A percentile compares a stretch with the other conserved stretches of the same genome.
Evolutionary conservation across 2,113 vertebrate genomes (phyloP).

Genomic region (Gallinago media): DNA sequence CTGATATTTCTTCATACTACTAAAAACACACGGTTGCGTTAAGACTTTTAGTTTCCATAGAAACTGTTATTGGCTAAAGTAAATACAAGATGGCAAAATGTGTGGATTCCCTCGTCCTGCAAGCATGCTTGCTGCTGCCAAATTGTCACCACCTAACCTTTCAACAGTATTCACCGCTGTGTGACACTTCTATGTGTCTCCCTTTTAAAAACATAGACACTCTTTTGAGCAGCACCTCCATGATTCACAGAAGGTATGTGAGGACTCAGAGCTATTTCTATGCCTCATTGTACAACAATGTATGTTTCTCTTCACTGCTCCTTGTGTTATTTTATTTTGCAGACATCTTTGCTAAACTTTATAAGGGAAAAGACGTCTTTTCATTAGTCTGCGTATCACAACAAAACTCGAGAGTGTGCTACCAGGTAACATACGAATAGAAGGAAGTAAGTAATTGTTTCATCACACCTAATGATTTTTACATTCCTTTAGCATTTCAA

Average conservation of each 20-base stretch:
- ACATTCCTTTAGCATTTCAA: neutral
- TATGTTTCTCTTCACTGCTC: neutral
- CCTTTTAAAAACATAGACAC: fast-evolving
- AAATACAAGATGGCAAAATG: constrained; percentile 37
- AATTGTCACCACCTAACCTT: neutral
- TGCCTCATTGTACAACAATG: neutral
- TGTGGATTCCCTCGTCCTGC: neutral
- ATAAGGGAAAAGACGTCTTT: neutral
- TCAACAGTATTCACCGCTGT: neutral
- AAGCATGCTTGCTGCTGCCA: neutral
- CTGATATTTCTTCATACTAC: constrained; percentile 61
- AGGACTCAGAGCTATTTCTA: neutral
- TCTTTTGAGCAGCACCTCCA: neutral
- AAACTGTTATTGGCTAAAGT: constrained; percentile 72
- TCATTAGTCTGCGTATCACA: neutral
- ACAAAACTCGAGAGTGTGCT: neutral
- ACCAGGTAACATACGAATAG: neutral
- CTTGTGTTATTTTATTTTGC: neutral
- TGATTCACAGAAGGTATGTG: neutral
- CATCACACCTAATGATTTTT: neutral
- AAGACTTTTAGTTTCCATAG: constrained; percentile 81
- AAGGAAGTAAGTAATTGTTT: neutral
- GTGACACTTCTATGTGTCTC: neutral
- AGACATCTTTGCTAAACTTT: neutral
- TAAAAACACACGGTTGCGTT: constrained; percentile 65